Conservation (phyloP, 1,140 invertebrate species). For the Drosophila saltans region DNA sequence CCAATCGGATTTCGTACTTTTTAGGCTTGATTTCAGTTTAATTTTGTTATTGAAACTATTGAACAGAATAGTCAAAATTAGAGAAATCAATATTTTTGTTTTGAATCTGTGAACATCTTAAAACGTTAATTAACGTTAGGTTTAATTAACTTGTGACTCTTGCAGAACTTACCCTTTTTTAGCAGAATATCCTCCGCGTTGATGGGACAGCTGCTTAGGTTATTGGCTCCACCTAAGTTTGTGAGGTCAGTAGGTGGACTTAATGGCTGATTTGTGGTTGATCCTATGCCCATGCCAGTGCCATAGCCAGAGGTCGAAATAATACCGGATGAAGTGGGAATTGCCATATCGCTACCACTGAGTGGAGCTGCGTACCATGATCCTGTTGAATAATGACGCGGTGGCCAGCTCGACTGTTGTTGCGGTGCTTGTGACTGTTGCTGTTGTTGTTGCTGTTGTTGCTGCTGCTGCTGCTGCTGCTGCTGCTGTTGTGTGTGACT, state of each 20-base stretch:
- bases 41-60: too few species aligned
- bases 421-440: conserved; percentile 31
- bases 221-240: conserved; percentile 27
- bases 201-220: conserved; percentile 44
- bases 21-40: too few species aligned
- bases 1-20: too few species aligned
- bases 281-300: conserved; percentile 18
- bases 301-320: conserved; percentile 27
- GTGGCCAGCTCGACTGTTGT: conserved; percentile 56
- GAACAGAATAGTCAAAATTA: too few species aligned
- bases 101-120: too few species aligned
- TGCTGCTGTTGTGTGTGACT: conserved; percentile 38
- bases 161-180: conserved; percentile 68
- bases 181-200: conserved; percentile 60
- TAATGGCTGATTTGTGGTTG: conserved; percentile 46
- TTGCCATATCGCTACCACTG: conserved; percentile 36
- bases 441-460: conserved; percentile 16
- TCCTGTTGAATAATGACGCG: conserved; percentile 62
- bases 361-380: conserved; percentile 76
- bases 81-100: too few species aligned
- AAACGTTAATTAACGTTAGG: too few species aligned
- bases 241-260: conserved; percentile 54
- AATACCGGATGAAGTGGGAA: conserved; percentile 25
- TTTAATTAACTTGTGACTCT: too few species aligned
- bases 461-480: conserved; percentile 25